These are phyloP conservation scores for Maniola hyperantus DNA, from an alignment of 2,888 invertebrate species.

Conservation along the genomic window DNA sequence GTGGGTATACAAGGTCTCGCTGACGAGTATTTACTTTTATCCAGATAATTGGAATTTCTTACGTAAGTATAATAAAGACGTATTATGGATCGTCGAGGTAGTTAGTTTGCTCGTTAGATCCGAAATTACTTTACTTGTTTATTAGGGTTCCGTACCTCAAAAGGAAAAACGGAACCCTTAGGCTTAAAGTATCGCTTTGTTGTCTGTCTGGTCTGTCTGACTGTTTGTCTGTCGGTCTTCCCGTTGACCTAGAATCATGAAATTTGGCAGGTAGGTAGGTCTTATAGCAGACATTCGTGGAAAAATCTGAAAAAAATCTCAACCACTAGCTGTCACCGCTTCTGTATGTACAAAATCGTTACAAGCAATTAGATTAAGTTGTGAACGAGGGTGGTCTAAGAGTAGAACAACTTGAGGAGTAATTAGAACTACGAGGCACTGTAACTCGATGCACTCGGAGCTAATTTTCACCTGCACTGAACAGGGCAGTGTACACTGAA, in stretches of 20 bases:
- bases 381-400: background rate
- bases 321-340: background rate
- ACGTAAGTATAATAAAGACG: background rate
- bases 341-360: background rate
- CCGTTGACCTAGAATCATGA: too few species aligned
- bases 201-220: too few species aligned
- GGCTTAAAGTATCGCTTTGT: too few species aligned
- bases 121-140: background rate
- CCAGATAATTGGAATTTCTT: constrained; percentile 9
- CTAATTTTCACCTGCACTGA: constrained; percentile 18
- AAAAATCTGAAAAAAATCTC: too few species aligned
- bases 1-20: background rate
- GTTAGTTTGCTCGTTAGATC: constrained; percentile 4
- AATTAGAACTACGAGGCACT: background rate
- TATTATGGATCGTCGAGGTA: background rate
- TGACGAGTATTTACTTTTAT: constrained; percentile 5
- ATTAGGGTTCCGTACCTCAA: too few species aligned
- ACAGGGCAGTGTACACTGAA: background rate
- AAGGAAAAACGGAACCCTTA: too few species aligned
- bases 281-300: too few species aligned
- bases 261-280: too few species aligned
- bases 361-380: background rate
- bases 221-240: too few species aligned
- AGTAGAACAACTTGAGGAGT: constrained; percentile 7
- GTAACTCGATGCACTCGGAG: constrained; percentile 8